Conservation (phyloP, 2,797 vertebrate species). For the Gymnodraco acuticeps region DNA sequence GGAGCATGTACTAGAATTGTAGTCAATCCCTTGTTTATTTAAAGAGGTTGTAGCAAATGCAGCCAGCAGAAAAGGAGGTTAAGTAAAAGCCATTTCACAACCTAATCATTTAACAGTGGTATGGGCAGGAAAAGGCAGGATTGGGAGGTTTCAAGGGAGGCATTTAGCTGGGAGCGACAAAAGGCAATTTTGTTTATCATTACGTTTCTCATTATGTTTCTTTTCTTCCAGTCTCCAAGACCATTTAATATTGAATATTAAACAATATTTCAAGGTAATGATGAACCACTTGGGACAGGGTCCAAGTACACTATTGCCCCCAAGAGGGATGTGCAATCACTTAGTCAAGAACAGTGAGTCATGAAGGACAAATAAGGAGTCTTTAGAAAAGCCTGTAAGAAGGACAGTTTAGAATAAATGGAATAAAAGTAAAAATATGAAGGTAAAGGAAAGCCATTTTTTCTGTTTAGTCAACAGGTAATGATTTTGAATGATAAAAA, state of each 20-base stretch:
- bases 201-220: slow-evolving; percentile 36
- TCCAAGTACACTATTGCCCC: slow-evolving; percentile 31
- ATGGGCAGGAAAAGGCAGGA: slow-evolving; percentile 5
- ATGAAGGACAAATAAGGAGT: slow-evolving; percentile 26
- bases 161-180: slow-evolving; percentile 6
- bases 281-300: slow-evolving; percentile 33
- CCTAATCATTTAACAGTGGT: slow-evolving; percentile 25
- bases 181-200: slow-evolving; percentile 46
- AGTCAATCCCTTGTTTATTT: slow-evolving; percentile 63
- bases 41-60: slow-evolving; percentile 38
- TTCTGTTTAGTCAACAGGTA: neutral
- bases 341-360: slow-evolving; percentile 16
- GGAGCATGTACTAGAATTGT: slow-evolving; percentile 48
- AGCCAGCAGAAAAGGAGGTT: slow-evolving; percentile 18
- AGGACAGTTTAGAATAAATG: neutral
- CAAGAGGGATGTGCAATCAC: slow-evolving; percentile 19
- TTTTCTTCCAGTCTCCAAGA: slow-evolving; percentile 22
- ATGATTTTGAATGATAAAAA: neutral
- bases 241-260: slow-evolving; percentile 34
- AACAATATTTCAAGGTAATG: slow-evolving; percentile 38
- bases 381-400: slow-evolving; percentile 7
- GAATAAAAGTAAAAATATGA: neutral
- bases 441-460: neutral
- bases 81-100: slow-evolving; percentile 35
- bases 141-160: slow-evolving; percentile 12